A percentile compares a stretch with the other conserved stretches of the same genome.
Conservation (phyloP, 2,113 vertebrate species). For the Bubo blakistoni region DNA sequence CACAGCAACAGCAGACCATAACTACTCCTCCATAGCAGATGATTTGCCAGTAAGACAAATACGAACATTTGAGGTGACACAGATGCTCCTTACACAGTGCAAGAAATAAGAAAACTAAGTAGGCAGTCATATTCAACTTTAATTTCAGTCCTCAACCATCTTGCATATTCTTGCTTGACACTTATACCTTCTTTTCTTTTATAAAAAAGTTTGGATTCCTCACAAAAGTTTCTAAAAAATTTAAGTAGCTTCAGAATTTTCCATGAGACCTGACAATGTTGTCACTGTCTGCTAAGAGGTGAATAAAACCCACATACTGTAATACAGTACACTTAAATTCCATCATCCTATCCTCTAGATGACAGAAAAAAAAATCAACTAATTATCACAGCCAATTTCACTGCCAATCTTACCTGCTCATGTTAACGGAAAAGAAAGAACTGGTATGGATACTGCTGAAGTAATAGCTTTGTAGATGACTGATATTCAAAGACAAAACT, state of each 20-base stretch:
- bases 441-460: not conserved
- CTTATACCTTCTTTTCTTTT: not conserved
- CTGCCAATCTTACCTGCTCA: not conserved
- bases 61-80: not conserved
- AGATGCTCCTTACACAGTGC: not conserved
- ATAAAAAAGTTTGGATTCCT: not conserved
- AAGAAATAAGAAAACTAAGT: not conserved
- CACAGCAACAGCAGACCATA: not conserved
- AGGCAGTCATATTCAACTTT: not conserved
- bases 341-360: not conserved
- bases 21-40: not conserved
- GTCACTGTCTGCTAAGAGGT: not conserved
- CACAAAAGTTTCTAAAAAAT: constrained; percentile 30
- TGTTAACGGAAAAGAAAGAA: constrained; percentile 5
- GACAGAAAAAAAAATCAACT: constrained; percentile 4
- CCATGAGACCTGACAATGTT: constrained; percentile 27
- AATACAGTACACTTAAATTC: not conserved
- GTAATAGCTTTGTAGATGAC: not conserved
- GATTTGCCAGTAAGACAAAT: not conserved
- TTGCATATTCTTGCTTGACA: not conserved
- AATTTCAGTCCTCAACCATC: not conserved
- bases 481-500: not conserved
- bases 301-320: constrained; percentile 7
- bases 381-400: constrained; percentile 44
- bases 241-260: constrained; percentile 46